A percentile compares a stretch with the other conserved stretches of the same genome.
Evolutionary conservation across 2,797 vertebrate species (phyloP).

Genomic region (Gallirallus australis): DNA sequence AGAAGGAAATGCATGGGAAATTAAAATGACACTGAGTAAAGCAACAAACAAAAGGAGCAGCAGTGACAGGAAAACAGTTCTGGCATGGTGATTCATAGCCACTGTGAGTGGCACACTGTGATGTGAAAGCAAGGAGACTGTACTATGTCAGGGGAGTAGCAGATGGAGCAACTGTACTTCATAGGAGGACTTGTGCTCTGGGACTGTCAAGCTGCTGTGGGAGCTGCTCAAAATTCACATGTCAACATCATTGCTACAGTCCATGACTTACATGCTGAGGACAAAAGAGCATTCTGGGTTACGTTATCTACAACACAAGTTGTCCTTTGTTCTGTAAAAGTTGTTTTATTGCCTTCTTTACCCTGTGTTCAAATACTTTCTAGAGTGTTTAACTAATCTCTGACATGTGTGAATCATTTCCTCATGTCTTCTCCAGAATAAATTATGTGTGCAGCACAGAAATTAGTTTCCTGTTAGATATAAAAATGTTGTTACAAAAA

Average conservation of each 20-base stretch:
- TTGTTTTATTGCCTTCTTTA: not conserved
- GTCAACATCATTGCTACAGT: not conserved
- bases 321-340: not conserved
- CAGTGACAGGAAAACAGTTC: not conserved
- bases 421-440: not conserved
- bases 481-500: not conserved
- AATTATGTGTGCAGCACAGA: not conserved
- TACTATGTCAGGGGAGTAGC: not conserved
- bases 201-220: not conserved
- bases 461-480: not conserved
- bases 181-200: not conserved
- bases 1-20: not conserved
- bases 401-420: not conserved
- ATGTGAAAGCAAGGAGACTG: not conserved
- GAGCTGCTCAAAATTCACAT: not conserved
- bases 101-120: not conserved
- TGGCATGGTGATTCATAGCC: not conserved
- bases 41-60: not conserved
- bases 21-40: not conserved
- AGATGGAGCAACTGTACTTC: conserved; percentile 24
- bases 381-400: not conserved
- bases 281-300: not conserved
- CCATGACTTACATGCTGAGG: not conserved
- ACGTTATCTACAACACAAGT: not conserved
- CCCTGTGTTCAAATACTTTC: not conserved